A percentile compares a stretch with the other conserved stretches of the same genome.
These are phyloP conservation scores for Clamator glandarius DNA, from an alignment of 2,797 vertebrate species.

Conservation along the genomic window DNA sequence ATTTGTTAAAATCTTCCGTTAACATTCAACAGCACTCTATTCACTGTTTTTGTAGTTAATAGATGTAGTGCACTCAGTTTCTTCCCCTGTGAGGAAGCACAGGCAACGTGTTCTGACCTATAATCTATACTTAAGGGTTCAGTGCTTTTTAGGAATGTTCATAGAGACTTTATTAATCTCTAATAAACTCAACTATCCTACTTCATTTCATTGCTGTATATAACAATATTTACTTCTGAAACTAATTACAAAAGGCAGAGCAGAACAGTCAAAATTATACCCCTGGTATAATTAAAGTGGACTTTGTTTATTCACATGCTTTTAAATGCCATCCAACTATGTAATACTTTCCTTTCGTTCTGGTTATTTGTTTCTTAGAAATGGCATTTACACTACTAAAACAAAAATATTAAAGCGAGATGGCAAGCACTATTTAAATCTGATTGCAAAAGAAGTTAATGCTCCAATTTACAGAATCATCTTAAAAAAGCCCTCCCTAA, in stretches of 20 bases:
- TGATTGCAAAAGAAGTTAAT: not conserved
- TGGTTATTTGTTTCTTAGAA: conserved; percentile 58
- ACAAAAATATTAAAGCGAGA: conserved; percentile 31
- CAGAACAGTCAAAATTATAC: conserved; percentile 54
- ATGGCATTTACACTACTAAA: conserved; percentile 48
- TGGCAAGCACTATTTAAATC: conserved; percentile 6
- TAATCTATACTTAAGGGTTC: conserved; percentile 54
- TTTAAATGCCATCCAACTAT: conserved; percentile 4
- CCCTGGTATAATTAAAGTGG: conserved; percentile 16
- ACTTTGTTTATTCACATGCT: conserved; percentile 42
- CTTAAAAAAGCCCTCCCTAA: not conserved
- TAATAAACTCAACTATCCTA: conserved; percentile 47
- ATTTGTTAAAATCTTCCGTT: conserved; percentile 38
- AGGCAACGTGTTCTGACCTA: conserved; percentile 29
- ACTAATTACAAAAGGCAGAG: conserved; percentile 56
- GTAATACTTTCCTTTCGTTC: conserved; percentile 34
- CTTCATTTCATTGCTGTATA: conserved; percentile 43
- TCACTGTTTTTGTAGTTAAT: conserved; percentile 16
- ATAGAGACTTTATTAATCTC: conserved; percentile 51
- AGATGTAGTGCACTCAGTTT: not conserved
- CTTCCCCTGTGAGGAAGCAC: conserved; percentile 16
- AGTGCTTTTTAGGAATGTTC: conserved; percentile 39
- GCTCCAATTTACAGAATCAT: not conserved
- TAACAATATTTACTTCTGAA: conserved; percentile 52
- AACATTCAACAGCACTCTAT: not conserved